Conservation (phyloP, 2,797 vertebrate species). For the Paguma larvata region DNA sequence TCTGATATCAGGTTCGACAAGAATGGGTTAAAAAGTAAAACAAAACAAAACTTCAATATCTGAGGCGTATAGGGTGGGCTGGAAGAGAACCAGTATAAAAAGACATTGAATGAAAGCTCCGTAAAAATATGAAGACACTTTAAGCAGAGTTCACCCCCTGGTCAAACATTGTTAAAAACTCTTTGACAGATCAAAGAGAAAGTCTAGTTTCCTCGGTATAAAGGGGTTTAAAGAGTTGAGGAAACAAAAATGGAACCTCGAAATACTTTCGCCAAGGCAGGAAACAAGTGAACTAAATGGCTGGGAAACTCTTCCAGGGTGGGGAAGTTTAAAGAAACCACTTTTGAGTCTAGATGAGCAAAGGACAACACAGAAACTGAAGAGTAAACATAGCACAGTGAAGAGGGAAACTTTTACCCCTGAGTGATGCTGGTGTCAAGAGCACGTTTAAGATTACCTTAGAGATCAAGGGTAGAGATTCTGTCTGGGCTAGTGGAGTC, state of each 20-base stretch:
- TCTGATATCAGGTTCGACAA: not conserved
- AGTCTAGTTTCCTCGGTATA: not conserved
- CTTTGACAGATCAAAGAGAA: slow-evolving; percentile 56
- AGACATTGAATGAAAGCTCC: not conserved
- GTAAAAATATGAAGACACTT: slow-evolving; percentile 24
- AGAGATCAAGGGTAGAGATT: slow-evolving; percentile 58
- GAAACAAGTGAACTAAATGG: not conserved
- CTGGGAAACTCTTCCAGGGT: not conserved
- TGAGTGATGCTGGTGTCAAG: slow-evolving; percentile 1
- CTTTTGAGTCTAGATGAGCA: not conserved
- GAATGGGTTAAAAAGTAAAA: not conserved
- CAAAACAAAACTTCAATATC: not conserved
- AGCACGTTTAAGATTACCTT: slow-evolving; percentile 47
- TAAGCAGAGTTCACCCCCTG: not conserved
- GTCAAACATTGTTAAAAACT: slow-evolving; percentile 5
- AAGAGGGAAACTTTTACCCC: slow-evolving; percentile 31
- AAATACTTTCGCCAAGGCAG: not conserved
- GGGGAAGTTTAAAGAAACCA: slow-evolving; percentile 41
- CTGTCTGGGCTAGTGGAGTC: slow-evolving; percentile 11
- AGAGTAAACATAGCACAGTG: not conserved
- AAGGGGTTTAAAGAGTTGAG: slow-evolving; percentile 11
- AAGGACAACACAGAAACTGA: not conserved
- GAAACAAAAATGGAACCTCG: slow-evolving; percentile 50
- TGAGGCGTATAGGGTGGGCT: not conserved
- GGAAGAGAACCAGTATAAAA: not conserved